Base-by-base conservation (phyloP, 2,888 invertebrate genomes). In the Fabriciana adippe region DNA sequence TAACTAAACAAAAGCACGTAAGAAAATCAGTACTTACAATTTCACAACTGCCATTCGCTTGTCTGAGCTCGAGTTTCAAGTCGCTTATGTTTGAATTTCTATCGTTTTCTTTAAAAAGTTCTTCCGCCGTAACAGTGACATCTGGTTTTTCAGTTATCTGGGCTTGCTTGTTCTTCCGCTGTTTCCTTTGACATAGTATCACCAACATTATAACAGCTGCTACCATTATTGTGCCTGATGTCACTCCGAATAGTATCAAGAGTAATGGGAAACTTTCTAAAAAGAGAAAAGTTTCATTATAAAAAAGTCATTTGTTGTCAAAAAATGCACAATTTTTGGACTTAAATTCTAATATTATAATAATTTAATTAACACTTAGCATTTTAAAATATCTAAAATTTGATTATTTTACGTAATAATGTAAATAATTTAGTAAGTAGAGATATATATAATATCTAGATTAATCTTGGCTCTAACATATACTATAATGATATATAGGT, bases 1-100 rank as follows among this genome's bases (percentile, higher is more conserved):
- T 41, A 41, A 41, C 35, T 41, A 8, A 41, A 8, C 2, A 11
- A 11, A 26, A 11, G 11, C 35, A 11, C 50, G 51, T 45, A 45
- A 70, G 55, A 61, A 64, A 63, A 67, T 85, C 55, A 61, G 57
- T 85, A 91, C 94, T 94, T 81, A 95, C 95, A 87, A 94, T 94
- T 83, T 96, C 96, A 84, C 96, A 96, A 78, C 95, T 95, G 51
- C 96, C 96, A 72, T 96, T 96, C 13, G 96, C 95, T 57, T 97
- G 97, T 69, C 97, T 93, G 72, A 98, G 94, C 87, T 98, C 98
- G 74, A 97, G 94, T 88, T 98, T 98, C 82, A 98, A 93, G 89
- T 98, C 98, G 74, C 98, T 98, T 79, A 98, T 97, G 84, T 97
- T 97, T 63, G 98, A 98, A 79, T 97, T 97, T 75, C 97, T 94